A percentile compares a stretch with the other conserved stretches of the same genome.
Conservation (phyloP, 2,113 vertebrate species). For the Leuciscus idus region DNA sequence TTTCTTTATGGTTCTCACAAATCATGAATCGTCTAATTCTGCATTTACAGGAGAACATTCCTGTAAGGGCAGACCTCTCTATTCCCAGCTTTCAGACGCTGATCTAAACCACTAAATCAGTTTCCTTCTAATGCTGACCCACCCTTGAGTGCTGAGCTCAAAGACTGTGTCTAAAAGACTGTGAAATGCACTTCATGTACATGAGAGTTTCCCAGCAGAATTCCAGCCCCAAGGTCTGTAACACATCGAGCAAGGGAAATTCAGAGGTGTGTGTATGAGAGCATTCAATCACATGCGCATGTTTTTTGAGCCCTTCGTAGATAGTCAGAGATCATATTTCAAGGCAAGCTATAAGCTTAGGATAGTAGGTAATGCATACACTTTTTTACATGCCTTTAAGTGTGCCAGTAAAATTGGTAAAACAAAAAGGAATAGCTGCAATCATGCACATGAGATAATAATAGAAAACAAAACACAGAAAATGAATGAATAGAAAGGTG, state of each 20-base stretch:
- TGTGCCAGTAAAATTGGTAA: neutral
- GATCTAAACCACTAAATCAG: conserved; percentile 28
- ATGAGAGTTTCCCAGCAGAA: neutral
- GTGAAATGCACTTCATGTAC: neutral
- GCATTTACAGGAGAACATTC: conserved; percentile 17
- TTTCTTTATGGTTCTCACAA: conserved; percentile 42
- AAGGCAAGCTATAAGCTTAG: neutral
- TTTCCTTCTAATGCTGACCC: conserved; percentile 12
- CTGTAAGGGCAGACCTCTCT: conserved; percentile 9
- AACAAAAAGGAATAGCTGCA: neutral
- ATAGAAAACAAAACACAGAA: neutral
- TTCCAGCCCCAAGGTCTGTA: conserved; percentile 18
- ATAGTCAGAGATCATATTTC: conserved; percentile 20
- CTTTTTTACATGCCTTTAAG: conserved; percentile 6
- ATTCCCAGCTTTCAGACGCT: neutral
- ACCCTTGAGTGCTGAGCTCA: neutral
- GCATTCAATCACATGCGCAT: neutral
- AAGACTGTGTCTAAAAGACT: neutral
- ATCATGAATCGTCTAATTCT: conserved; percentile 22
- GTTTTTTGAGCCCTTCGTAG: neutral
- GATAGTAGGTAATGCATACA: neutral
- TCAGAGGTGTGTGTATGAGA: neutral
- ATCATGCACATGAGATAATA: neutral
- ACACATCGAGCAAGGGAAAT: conserved; percentile 23
- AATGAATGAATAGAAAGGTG: neutral